These are phyloP conservation scores for Megaceryle torquata DNA, from an alignment of 2,113 vertebrate species.

Conservation along the genomic window DNA sequence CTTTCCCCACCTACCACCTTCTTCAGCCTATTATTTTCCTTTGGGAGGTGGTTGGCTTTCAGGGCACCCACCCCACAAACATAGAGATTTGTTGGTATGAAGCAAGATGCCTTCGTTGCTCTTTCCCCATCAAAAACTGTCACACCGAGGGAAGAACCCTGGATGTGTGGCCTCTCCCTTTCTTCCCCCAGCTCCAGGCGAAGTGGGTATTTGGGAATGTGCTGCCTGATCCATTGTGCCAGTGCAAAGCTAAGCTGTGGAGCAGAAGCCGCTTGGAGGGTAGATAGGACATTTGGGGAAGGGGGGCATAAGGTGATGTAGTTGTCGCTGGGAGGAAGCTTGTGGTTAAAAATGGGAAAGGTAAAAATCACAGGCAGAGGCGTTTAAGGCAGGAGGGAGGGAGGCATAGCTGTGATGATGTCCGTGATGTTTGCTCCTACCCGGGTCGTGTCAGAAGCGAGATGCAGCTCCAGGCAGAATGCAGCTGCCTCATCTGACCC, in stretches of 20 bases:
- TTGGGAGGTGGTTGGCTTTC: background rate
- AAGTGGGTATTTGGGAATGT: background rate
- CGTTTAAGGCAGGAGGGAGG: background rate
- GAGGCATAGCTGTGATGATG: background rate
- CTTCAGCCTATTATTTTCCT: background rate
- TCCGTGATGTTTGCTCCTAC: background rate
- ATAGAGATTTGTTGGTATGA: background rate
- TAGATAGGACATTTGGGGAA: background rate
- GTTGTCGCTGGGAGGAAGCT: background rate
- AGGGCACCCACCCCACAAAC: background rate
- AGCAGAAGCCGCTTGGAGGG: background rate
- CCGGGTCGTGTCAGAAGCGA: slow-evolving; percentile 32
- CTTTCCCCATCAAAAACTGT: background rate
- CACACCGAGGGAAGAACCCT: background rate
- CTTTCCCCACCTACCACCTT: background rate
- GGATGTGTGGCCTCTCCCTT: background rate
- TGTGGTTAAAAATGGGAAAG: background rate
- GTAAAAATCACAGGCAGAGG: background rate
- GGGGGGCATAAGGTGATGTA: background rate
- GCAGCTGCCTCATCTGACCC: slow-evolving; percentile 40
- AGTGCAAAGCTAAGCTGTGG: background rate
- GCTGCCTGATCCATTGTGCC: background rate
- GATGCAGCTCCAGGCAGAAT: slow-evolving; percentile 36
- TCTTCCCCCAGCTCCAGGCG: background rate
- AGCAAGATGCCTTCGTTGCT: background rate